Evolutionary conservation across 2,797 vertebrate species (phyloP).

Genomic region (Melanotaenia boesemani): DNA sequence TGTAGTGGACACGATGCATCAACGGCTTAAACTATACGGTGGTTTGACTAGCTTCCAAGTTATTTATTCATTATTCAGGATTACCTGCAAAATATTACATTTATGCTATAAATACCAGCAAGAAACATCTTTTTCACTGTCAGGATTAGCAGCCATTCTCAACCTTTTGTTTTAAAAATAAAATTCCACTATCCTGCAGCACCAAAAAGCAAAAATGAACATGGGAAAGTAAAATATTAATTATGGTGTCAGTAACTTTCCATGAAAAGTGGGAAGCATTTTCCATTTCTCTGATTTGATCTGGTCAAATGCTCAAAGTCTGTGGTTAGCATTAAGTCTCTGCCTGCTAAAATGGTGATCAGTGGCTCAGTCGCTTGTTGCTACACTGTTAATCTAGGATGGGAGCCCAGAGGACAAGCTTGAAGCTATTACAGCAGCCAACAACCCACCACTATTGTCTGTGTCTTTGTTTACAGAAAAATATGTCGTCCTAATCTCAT

Average conservation of each 20-base stretch:
- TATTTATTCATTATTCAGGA: not conserved
- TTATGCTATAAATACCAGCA: not conserved
- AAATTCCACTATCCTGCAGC: not conserved
- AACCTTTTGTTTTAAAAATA: constrained; percentile 13
- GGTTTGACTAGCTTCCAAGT: not conserved
- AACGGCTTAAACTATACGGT: not conserved
- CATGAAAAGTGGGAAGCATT: not conserved
- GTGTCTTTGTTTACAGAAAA: constrained; percentile 70
- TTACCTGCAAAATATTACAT: not conserved
- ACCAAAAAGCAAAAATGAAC: not conserved
- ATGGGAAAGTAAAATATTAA: constrained; percentile 12
- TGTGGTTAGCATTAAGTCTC: constrained; percentile 19
- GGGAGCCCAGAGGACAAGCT: constrained; percentile 66
- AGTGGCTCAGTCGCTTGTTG: constrained; percentile 39
- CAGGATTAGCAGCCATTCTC: not conserved
- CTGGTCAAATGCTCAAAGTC: constrained; percentile 16
- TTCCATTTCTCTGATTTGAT: constrained; percentile 23
- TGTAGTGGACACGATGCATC: too few relatives aligned
- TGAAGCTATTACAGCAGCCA: constrained; percentile 60
- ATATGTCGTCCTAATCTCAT: constrained; percentile 73
- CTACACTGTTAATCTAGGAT: constrained; percentile 66
- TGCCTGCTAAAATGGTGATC: constrained; percentile 33
- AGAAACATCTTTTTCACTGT: not conserved
- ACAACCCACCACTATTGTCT: constrained; percentile 71
- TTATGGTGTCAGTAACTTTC: constrained; percentile 18